These are phyloP conservation scores for Nephrotoma appendiculata DNA, from an alignment of 2,888 invertebrate genomes.

Conservation along the genomic window DNA sequence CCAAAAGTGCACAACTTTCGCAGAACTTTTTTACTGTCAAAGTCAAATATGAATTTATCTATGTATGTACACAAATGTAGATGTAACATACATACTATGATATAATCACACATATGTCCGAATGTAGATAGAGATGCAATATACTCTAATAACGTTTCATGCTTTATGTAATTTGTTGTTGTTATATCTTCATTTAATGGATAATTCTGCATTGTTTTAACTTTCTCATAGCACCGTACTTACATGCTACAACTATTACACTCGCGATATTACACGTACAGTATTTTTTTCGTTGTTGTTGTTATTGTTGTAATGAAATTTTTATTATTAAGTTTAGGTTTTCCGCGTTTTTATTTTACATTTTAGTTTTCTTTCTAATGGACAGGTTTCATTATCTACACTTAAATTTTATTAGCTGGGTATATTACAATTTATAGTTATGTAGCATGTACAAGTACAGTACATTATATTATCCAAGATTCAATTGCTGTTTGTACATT, in stretches of 20 bases:
- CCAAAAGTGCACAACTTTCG: neutral
- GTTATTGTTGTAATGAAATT: neutral
- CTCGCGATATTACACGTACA: neutral
- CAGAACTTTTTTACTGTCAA: neutral
- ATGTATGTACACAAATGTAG: neutral
- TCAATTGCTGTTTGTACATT: too few species aligned
- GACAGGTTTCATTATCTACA: neutral
- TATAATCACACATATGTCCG: neutral
- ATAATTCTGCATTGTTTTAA: neutral
- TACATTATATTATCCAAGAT: too few species aligned
- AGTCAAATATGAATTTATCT: neutral
- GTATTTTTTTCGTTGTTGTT: neutral
- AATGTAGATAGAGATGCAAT: neutral
- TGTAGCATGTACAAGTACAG: too few species aligned
- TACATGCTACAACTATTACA: neutral
- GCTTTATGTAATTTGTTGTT: neutral
- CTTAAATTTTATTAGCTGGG: neutral
- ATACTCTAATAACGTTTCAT: neutral
- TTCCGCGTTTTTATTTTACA: neutral
- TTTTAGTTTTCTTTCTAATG: neutral
- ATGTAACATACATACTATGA: neutral
- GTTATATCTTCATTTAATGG: neutral
- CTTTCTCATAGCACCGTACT: neutral
- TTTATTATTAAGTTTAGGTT: neutral
- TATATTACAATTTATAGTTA: too few species aligned